Evolutionary conservation across 2,797 vertebrate genomes (phyloP).

Genomic region (Hemitrygon akajei): DNA sequence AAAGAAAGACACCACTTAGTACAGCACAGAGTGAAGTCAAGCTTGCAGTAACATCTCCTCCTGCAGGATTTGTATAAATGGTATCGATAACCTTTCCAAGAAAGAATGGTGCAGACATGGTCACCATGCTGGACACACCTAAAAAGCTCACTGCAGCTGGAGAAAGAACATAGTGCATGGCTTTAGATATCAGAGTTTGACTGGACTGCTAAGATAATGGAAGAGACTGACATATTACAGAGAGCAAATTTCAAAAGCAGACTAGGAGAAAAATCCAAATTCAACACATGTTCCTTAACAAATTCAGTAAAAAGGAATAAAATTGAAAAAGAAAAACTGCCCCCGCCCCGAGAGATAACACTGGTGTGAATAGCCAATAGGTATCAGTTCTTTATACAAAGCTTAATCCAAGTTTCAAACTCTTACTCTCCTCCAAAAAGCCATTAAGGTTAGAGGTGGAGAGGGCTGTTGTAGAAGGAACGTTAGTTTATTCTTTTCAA

Average conservation of each 20-base stretch:
- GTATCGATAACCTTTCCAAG: conserved; percentile 87
- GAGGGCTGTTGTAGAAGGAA: too few relatives aligned
- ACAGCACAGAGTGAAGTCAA: conserved; percentile 74
- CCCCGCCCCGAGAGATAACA: neutral
- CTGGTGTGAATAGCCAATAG: too few relatives aligned
- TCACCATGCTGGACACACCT: conserved; percentile 82
- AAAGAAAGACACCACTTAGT: conserved; percentile 79
- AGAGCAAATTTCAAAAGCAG: neutral
- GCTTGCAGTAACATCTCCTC: conserved; percentile 58
- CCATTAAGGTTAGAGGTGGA: too few relatives aligned
- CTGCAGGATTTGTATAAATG: conserved; percentile 69
- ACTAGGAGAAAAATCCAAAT: neutral
- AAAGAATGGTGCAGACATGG: conserved; percentile 93
- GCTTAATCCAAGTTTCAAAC: too few relatives aligned
- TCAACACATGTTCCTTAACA: neutral
- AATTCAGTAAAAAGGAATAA: neutral
- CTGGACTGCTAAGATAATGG: conserved; percentile 15
- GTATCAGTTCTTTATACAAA: neutral
- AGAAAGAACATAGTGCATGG: conserved; percentile 40
- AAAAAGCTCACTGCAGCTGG: conserved; percentile 84
- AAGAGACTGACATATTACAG: neutral
- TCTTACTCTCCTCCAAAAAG: too few relatives aligned
- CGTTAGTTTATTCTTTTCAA: too few relatives aligned
- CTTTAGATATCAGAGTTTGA: neutral
- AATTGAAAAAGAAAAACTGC: neutral